Conservation (phyloP, 2,113 vertebrate species). For the Xenotilapia caudafasciata region DNA sequence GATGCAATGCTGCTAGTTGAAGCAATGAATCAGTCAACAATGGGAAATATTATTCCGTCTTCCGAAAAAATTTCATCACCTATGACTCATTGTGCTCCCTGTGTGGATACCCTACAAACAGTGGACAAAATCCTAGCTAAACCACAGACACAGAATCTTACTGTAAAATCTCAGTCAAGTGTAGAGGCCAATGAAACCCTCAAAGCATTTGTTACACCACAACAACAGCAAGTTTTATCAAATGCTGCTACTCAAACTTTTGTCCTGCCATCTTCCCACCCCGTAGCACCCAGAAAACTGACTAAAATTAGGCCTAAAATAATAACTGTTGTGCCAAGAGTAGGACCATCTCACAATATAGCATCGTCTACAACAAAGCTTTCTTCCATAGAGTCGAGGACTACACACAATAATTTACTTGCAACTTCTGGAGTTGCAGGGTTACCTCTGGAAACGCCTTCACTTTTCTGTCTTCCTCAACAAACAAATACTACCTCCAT, state of each 20-base stretch:
- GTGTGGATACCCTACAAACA: background rate
- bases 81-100: background rate
- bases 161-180: background rate
- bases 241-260: background rate
- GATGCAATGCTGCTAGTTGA: slow-evolving; percentile 57
- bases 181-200: background rate
- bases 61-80: background rate
- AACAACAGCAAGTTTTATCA: background rate
- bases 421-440: background rate
- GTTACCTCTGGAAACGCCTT: background rate
- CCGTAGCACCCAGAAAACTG: background rate
- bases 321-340: slow-evolving; percentile 6
- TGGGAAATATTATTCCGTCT: background rate
- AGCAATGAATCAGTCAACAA: slow-evolving; percentile 42
- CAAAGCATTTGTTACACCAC: background rate
- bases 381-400: background rate
- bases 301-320: background rate
- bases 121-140: background rate
- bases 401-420: background rate
- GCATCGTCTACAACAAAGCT: background rate
- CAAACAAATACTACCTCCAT: background rate
- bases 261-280: background rate
- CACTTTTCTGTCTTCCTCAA: background rate
- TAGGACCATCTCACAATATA: background rate
- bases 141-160: background rate